Conservation (phyloP, 2,113 vertebrate genomes). For the Catharus bicknelli region DNA sequence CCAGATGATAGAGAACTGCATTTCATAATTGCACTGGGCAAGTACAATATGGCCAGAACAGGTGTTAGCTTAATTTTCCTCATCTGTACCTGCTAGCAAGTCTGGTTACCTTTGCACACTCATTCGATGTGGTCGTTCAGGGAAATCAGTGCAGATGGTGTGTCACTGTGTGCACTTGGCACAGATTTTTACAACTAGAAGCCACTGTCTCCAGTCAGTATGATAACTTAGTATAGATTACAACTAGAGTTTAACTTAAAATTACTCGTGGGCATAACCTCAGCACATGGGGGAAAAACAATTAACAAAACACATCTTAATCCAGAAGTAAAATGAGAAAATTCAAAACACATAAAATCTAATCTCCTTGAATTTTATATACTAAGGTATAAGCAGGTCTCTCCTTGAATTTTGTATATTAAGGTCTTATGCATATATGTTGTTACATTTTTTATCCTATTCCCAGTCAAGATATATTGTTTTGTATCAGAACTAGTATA, state of each 20-base stretch:
- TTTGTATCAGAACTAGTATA: not conserved
- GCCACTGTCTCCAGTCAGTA: not conserved
- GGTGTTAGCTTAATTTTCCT: constrained; percentile 38
- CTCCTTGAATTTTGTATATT: not conserved
- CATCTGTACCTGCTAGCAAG: constrained; percentile 2
- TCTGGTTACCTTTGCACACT: constrained; percentile 34
- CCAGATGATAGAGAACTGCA: not conserved
- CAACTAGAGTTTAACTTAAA: not conserved
- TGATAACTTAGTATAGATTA: not conserved
- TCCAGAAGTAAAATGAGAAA: not conserved
- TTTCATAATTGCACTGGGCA: not conserved
- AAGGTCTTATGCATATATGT: not conserved
- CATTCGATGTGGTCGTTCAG: not conserved
- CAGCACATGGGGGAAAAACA: not conserved
- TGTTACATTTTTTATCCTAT: not conserved
- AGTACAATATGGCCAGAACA: constrained; percentile 23
- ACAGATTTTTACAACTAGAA: not conserved
- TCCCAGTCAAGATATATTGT: not conserved
- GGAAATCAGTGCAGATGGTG: constrained; percentile 25
- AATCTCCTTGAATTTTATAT: not conserved
- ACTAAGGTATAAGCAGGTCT: not conserved
- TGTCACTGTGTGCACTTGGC: not conserved
- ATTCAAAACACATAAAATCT: accelerated
- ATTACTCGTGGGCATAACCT: not conserved
- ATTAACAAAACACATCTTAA: not conserved